These are phyloP conservation scores for Drosophila sp. DNA, from an alignment of 1,140 invertebrate genomes.

Conservation along the genomic window DNA sequence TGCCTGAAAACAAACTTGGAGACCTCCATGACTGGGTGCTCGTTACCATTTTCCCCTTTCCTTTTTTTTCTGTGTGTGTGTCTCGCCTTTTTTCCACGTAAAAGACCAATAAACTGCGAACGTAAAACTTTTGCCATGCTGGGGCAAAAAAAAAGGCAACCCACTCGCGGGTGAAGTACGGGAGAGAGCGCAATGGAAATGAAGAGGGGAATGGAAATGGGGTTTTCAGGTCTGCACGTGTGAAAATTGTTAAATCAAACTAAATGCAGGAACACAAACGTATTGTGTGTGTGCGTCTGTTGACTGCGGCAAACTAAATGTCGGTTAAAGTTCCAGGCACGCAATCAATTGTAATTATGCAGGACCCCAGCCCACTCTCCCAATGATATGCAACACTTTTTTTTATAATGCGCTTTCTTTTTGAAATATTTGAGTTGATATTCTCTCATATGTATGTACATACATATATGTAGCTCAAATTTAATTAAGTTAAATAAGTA, in stretches of 20 bases:
- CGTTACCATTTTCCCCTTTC: not conserved
- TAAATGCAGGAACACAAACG: constrained; percentile 37
- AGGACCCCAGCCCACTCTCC: not conserved
- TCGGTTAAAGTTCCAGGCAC: constrained; percentile 9
- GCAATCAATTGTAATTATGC: constrained; percentile 12
- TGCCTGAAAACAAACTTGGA: constrained; percentile 30
- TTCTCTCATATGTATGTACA: constrained; percentile 10
- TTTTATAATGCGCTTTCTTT: not conserved
- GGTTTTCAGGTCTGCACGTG: constrained; percentile 55
- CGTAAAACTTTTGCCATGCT: constrained; percentile 45
- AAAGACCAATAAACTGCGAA: constrained; percentile 70
- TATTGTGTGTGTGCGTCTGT: constrained; percentile 23
- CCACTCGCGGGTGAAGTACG: constrained; percentile 33
- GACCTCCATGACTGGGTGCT: not conserved
- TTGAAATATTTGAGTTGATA: constrained; percentile 8
- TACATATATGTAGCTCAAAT: constrained; percentile 23
- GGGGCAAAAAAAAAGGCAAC: constrained; percentile 29
- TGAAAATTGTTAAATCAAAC: constrained; percentile 67
- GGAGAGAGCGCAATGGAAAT: not conserved
- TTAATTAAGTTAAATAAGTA: constrained; percentile 54
- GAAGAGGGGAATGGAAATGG: constrained; percentile 22
- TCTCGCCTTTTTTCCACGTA: constrained; percentile 51
- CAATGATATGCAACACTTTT: constrained; percentile 7
- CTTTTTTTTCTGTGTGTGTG: constrained; percentile 9
- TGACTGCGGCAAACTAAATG: constrained; percentile 32